Percentiles rank a stretch among this genome's conserved stretches.
phyloP scores from a whole-genome alignment of 2,888 invertebrate species.

The Gymnosoma rotundatum region DNA sequence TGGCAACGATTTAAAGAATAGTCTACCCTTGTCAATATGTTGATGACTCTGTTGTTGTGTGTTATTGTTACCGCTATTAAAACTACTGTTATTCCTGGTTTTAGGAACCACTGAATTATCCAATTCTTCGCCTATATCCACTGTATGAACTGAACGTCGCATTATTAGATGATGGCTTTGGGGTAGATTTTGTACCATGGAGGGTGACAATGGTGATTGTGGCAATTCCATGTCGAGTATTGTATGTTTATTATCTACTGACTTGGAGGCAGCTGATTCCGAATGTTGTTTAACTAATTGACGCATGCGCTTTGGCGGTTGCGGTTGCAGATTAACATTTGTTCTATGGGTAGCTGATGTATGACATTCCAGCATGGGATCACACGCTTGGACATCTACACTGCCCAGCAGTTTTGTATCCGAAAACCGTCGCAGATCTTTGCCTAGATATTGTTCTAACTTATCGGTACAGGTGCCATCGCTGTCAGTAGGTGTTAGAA shows the following conservation, averaged over 20 bases:
- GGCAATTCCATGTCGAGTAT: conserved; percentile 78
- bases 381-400: conserved; percentile 69
- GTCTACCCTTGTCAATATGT: conserved; percentile 76
- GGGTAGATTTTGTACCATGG: conserved; percentile 73
- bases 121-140: conserved; percentile 70
- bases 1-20: conserved; percentile 86
- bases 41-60: conserved; percentile 70
- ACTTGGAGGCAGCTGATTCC: conserved; percentile 79
- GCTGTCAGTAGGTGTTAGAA: conserved; percentile 76
- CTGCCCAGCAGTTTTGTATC: conserved; percentile 81
- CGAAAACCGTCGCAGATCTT: conserved; percentile 81
- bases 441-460: conserved; percentile 77
- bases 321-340: conserved; percentile 50
- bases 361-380: conserved; percentile 68
- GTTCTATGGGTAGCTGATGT: conserved; percentile 46
- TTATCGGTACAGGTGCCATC: conserved; percentile 71
- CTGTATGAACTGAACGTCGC: conserved; percentile 78
- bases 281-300: conserved; percentile 76
- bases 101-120: conserved; percentile 34
- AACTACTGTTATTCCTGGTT: conserved; percentile 45
- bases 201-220: conserved; percentile 77
- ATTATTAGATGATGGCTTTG: conserved; percentile 71
- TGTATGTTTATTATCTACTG: conserved; percentile 64
- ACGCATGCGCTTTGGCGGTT: conserved; percentile 68
- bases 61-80: conserved; percentile 62